phyloP scores from a whole-genome alignment of 2,113 vertebrate species.

The Polypterus bichir region DNA sequence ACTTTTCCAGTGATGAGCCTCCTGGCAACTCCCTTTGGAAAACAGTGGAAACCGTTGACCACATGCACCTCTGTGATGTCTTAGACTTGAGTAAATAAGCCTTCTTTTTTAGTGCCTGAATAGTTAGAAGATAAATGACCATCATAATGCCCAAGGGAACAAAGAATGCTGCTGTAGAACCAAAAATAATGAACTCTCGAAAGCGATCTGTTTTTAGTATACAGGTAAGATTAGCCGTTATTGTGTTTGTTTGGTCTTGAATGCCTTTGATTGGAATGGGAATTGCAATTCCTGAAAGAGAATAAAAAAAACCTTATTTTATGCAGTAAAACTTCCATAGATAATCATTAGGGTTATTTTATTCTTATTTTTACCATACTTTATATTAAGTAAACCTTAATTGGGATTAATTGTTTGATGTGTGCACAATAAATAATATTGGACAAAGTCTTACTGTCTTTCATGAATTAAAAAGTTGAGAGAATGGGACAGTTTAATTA shows the following conservation, averaged over 20 bases:
- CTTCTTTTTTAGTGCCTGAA: constrained; percentile 76
- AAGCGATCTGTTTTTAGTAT: constrained; percentile 64
- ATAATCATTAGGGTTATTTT: too few species aligned
- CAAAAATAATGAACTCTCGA: constrained; percentile 76
- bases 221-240: constrained; percentile 68
- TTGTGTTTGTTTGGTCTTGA: constrained; percentile 44
- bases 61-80: constrained; percentile 57
- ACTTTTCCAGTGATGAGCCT: constrained; percentile 53
- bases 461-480: too few species aligned
- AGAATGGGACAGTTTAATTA: too few species aligned
- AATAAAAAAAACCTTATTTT: constrained; percentile 10
- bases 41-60: constrained; percentile 62
- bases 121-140: constrained; percentile 86
- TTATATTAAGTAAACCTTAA: too few species aligned
- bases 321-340: neutral
- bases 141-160: constrained; percentile 88
- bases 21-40: constrained; percentile 57
- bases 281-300: constrained; percentile 79
- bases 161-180: constrained; percentile 84
- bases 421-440: too few species aligned
- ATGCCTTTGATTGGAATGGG: constrained; percentile 83
- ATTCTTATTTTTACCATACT: too few species aligned
- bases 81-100: constrained; percentile 72
- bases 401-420: too few species aligned
- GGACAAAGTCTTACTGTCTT: too few species aligned